Evolutionary conservation across 64 coral and sea anemone genomes (phyloP), one percentile per base, ranked within the genome.

Genomic region (Trachythela sp.): DNA sequence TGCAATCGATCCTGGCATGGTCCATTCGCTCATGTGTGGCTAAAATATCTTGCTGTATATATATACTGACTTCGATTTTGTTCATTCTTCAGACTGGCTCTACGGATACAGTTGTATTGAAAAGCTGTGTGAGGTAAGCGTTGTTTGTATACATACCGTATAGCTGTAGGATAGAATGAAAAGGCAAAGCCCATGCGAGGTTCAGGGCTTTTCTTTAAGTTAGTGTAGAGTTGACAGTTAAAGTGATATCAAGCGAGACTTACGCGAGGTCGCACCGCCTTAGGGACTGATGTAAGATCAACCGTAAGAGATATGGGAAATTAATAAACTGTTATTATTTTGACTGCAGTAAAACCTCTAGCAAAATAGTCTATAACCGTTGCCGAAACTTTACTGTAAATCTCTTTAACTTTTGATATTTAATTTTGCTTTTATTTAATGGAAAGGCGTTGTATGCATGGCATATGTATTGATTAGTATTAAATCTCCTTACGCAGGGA

Each of bases 91-190:
- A 80, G 75, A 80, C 9, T 80, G 33, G 75, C 18, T 80, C 75
- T 39, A 80, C 75, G 26, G 75, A 80, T 37, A 80, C 75, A 9
- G 75, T 80, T 37, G 75, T 80, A 1, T 37, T 80, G 75, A 80
- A 80, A 80, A 80, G 75, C 75, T 80, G 75, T 80, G 75, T 80
- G 8, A 80, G 75, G 75, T 80, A 80, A 30, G 34, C 13, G 10
- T 35, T 80, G 26, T 30, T 35, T 80, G 20, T 80, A 36, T 30
- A 35, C 15, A 34, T 80, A 31, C 37, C 7, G 15, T 80, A 39
- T 8, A 39, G 30, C 35, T 45, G 42, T 45, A 45, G 11, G 11
- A 45, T 45, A 11, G 4, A 45, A 45, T 11, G 42, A 45, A 45
- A 45, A 45, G n/a, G n/a, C n/a, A 45, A 45, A 45, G 11, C 11